Evolutionary conservation across 37 sponge, comb jelly and placozoan genomes (phyloP).

Genomic region (Bolinopsis microptera): DNA sequence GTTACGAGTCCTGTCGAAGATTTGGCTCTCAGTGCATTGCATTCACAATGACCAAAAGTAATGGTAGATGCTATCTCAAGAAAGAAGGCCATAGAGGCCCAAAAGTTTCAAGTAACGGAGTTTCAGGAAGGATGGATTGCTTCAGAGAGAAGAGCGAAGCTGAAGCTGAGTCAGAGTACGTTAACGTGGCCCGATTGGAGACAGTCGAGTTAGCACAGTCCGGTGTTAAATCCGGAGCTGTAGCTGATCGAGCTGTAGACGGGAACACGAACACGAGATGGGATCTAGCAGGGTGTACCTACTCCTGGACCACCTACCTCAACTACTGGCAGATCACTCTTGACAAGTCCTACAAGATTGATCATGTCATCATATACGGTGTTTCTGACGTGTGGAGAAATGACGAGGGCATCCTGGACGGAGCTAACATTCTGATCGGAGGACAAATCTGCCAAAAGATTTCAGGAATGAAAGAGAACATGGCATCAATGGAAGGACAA

Average conservation of each 20-base stretch:
- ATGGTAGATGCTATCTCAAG: not conserved
- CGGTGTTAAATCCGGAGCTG: not conserved
- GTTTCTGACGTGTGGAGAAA: not conserved
- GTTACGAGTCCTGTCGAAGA: not conserved
- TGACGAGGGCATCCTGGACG: not conserved
- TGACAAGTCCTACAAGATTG: not conserved
- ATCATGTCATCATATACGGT: slow-evolving; percentile 12
- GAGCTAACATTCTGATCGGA: not conserved
- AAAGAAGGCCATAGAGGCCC: not conserved
- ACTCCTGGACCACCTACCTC: not conserved
- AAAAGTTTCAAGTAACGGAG: not conserved
- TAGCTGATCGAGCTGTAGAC: not conserved
- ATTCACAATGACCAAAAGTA: not conserved
- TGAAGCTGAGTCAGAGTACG: not conserved
- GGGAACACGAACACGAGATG: not conserved
- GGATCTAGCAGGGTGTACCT: not conserved
- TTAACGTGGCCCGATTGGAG: not conserved
- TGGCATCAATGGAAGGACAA: not conserved
- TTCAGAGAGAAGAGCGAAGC: not conserved
- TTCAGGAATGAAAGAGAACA: not conserved
- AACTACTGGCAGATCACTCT: slow-evolving; percentile 34
- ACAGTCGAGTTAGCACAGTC: not conserved
- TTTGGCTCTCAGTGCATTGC: not conserved
- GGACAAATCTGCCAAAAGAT: not conserved
- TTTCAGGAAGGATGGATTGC: not conserved